A percentile compares a stretch with the other conserved stretches of the same genome.
These are phyloP conservation scores for Paragorgia papillata DNA, from an alignment of 92 coral and sea anemone species.

Conservation along the genomic window DNA sequence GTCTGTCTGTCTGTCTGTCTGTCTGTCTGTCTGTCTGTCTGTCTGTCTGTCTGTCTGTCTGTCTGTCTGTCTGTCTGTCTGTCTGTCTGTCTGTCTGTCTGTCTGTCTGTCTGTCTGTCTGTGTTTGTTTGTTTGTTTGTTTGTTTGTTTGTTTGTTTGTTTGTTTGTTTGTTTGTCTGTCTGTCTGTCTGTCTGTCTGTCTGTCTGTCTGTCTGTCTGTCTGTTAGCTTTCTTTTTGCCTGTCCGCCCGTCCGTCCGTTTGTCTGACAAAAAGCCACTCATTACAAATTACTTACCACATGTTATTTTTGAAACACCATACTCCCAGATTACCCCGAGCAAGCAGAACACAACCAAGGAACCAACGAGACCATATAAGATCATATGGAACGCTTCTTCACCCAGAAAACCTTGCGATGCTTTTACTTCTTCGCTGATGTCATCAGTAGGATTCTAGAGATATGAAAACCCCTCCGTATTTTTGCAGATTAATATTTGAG, in stretches of 20 bases:
- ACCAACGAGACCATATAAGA: slow-evolving; percentile 72
- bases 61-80: neutral
- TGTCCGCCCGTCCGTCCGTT: too few relatives aligned
- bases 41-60: slow-evolving; percentile 5
- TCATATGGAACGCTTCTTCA: slow-evolving; percentile 63
- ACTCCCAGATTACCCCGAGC: slow-evolving; percentile 80
- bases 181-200: too few relatives aligned
- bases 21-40: neutral
- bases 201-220: too few relatives aligned
- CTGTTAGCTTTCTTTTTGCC: too few relatives aligned
- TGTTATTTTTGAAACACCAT: slow-evolving; percentile 65
- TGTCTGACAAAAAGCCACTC: neutral
- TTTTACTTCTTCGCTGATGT: slow-evolving; percentile 90
- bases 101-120: too few relatives aligned
- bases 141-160: too few relatives aligned
- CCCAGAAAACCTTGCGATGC: slow-evolving; percentile 88
- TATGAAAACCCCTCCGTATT: neutral
- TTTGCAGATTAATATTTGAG: too few relatives aligned
- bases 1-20: slow-evolving; percentile 5
- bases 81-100: too few relatives aligned
- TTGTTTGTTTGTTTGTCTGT: neutral
- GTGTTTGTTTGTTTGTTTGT: too few relatives aligned
- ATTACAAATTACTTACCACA: slow-evolving; percentile 61
- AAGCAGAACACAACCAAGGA: slow-evolving; percentile 72
- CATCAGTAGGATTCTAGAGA: slow-evolving; percentile 93